Percentiles rank a stretch among this genome's conserved stretches.
These are phyloP conservation scores for Xenops minutus DNA, from an alignment of 2,797 vertebrate species.

Conservation along the genomic window DNA sequence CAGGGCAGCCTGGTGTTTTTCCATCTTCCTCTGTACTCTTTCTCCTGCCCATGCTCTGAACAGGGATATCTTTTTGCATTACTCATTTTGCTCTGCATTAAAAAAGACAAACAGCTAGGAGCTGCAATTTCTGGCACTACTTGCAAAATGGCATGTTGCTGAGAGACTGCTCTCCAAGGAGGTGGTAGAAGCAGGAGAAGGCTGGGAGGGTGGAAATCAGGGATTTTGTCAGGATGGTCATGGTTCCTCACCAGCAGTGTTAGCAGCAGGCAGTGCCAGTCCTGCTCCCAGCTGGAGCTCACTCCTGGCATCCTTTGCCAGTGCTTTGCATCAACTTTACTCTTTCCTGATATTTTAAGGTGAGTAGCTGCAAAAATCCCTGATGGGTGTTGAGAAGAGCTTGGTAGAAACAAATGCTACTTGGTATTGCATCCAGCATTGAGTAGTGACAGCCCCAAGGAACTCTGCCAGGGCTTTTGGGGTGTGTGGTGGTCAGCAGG, in stretches of 20 bases:
- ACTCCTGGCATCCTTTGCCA: neutral
- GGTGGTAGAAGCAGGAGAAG: neutral
- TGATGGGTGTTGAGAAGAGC: neutral
- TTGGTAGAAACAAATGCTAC: rapidly evolving
- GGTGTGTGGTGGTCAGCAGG: neutral
- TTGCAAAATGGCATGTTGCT: neutral
- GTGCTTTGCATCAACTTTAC: neutral
- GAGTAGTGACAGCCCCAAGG: neutral
- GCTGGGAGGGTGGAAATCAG: neutral
- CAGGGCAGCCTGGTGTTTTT: neutral
- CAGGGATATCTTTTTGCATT: neutral
- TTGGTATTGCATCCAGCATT: neutral
- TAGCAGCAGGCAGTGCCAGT: neutral
- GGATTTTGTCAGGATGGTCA: neutral
- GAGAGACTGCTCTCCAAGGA: neutral
- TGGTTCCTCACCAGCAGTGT: neutral
- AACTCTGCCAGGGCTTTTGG: neutral
- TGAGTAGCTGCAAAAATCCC: neutral
- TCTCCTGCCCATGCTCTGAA: neutral
- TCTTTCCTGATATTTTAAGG: neutral
- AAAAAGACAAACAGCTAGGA: neutral
- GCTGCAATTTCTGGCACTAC: neutral
- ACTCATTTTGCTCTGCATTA: neutral
- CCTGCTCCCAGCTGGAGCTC: neutral
- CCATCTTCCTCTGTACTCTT: neutral